These are phyloP conservation scores for Halcyon badia DNA, from an alignment of 2,797 vertebrate genomes.

Conservation along the genomic window DNA sequence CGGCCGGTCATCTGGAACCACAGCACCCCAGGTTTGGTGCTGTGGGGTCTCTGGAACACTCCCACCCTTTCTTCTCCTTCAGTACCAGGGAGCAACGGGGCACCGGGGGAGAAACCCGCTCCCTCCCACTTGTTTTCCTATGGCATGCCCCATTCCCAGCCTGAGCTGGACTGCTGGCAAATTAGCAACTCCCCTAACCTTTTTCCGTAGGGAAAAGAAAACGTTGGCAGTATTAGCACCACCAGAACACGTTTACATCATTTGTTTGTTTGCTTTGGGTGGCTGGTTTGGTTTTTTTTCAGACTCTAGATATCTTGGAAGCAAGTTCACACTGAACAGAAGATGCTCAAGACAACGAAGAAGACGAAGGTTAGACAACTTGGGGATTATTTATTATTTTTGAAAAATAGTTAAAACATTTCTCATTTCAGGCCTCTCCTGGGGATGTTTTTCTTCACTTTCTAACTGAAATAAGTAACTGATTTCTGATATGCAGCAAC, in stretches of 20 bases:
- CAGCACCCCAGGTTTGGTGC: not conserved
- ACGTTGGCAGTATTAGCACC: not conserved
- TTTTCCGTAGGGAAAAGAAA: not conserved
- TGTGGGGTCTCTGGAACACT: not conserved
- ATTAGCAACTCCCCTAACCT: not conserved
- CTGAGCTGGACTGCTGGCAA: not conserved
- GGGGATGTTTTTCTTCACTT: not conserved
- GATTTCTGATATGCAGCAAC: not conserved
- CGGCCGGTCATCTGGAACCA: accelerated
- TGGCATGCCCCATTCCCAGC: not conserved
- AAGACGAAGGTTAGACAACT: not conserved
- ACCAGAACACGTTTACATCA: not conserved
- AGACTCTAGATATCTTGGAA: not conserved
- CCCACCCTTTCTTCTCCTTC: not conserved
- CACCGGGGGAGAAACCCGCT: not conserved
- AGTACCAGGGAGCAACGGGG: not conserved
- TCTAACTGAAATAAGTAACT: not conserved
- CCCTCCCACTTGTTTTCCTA: not conserved
- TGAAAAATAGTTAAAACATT: not conserved
- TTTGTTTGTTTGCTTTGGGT: not conserved
- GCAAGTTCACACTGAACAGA: not conserved
- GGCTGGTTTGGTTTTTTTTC: not conserved
- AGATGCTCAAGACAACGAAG: not conserved
- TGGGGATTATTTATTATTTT: not conserved
- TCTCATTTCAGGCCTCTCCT: not conserved